These are phyloP conservation scores for Otus sunia DNA, from an alignment of 2,113 vertebrate species.

Conservation along the genomic window DNA sequence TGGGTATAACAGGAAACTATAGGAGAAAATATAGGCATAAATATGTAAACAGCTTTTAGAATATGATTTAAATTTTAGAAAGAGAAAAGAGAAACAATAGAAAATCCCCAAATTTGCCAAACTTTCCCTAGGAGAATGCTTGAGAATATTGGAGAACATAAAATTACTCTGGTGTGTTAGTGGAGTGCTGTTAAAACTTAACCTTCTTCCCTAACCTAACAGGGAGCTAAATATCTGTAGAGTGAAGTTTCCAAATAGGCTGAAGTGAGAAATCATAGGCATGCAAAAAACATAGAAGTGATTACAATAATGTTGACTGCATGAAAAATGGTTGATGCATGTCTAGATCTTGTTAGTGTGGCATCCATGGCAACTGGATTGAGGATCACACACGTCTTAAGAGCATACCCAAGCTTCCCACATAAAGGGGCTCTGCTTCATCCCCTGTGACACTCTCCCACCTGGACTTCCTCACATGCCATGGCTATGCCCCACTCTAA, in stretches of 20 bases:
- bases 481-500: not conserved
- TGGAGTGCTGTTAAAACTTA: not conserved
- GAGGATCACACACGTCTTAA: not conserved
- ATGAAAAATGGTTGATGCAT: not conserved
- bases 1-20: not conserved
- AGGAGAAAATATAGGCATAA: not conserved
- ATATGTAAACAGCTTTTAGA: not conserved
- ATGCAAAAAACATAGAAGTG: not conserved
- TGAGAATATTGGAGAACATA: not conserved
- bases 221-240: not conserved
- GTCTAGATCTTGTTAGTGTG: not conserved
- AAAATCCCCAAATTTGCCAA: not conserved
- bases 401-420: not conserved
- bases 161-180: not conserved
- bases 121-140: not conserved
- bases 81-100: not conserved
- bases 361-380: not conserved
- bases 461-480: not conserved
- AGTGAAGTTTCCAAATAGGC: not conserved
- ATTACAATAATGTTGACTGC: not conserved
- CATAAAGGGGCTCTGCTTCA: not conserved
- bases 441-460: accelerated
- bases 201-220: not conserved
- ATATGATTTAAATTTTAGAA: not conserved
- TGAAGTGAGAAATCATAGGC: not conserved